Evolutionary conservation across 35 echinoderm and acorn worm species (phyloP).

Genomic region (Acanthaster planci): DNA sequence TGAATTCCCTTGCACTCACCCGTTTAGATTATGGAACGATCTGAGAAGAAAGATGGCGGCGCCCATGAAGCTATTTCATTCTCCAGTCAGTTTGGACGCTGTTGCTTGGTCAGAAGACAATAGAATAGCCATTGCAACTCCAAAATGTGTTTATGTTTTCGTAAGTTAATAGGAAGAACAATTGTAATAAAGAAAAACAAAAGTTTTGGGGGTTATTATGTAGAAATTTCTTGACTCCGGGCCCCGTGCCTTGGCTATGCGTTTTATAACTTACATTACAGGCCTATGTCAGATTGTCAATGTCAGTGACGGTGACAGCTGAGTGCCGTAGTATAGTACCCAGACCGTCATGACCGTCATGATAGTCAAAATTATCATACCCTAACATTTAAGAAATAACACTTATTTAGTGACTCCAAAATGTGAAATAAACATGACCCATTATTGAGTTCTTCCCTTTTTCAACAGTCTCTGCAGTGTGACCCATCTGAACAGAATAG

Average conservation of each 20-base stretch:
- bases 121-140: slow-evolving; percentile 4
- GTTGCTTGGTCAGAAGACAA: slow-evolving; percentile 19
- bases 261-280: no score
- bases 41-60: slow-evolving; percentile 34
- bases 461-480: slow-evolving; percentile 9
- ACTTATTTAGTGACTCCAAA: no score
- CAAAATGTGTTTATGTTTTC: slow-evolving; percentile 5
- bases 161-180: not conserved
- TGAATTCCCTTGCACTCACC: not conserved
- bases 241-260: no score
- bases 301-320: no score
- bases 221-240: no score
- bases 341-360: no score
- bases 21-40: not conserved
- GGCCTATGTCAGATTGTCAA: no score
- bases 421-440: not conserved
- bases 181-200: not conserved
- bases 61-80: not conserved
- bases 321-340: no score
- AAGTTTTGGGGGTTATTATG: not conserved
- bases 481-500: not conserved
- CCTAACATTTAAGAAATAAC: no score
- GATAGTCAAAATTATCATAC: no score
- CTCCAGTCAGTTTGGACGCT: not conserved
- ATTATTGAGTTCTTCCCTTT: not conserved